Evolutionary conservation across 2,113 vertebrate species (phyloP).

Genomic region (Pimephales promelas): DNA sequence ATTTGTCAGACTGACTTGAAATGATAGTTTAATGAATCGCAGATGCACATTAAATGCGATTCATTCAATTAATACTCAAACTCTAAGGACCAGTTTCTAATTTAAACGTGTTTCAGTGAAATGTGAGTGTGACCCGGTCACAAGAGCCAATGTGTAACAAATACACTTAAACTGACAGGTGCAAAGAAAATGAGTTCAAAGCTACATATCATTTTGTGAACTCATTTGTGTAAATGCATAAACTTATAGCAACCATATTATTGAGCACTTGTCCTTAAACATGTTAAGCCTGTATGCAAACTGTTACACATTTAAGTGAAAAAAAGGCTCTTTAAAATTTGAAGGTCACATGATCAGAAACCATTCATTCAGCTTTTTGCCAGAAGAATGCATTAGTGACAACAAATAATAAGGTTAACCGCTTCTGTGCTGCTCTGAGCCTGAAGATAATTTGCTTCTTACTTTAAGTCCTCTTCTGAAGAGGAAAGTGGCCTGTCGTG

Average conservation of each 20-base stretch:
- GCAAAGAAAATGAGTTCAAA: neutral
- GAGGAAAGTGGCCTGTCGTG: conserved; percentile 92
- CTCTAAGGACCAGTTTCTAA: neutral
- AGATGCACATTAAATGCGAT: neutral
- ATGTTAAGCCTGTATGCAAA: neutral
- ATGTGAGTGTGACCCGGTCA: no score
- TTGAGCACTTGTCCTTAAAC: neutral
- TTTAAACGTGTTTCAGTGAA: neutral
- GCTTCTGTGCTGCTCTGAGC: neutral
- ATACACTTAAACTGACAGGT: neutral
- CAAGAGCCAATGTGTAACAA: neutral
- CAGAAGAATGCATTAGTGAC: neutral
- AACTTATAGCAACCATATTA: neutral
- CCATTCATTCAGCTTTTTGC: neutral
- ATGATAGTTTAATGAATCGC: neutral
- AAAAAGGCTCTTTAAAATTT: neutral
- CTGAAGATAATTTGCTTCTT: conserved; percentile 16
- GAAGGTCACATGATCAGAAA: neutral
- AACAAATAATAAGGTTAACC: neutral
- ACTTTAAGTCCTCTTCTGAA: conserved; percentile 93
- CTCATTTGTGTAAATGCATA: neutral
- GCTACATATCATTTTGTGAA: neutral
- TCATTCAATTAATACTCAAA: no score
- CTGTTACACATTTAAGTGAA: neutral
- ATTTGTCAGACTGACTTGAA: neutral